Conservation (phyloP, 2,113 vertebrate genomes). For the Polypterus bichir region DNA sequence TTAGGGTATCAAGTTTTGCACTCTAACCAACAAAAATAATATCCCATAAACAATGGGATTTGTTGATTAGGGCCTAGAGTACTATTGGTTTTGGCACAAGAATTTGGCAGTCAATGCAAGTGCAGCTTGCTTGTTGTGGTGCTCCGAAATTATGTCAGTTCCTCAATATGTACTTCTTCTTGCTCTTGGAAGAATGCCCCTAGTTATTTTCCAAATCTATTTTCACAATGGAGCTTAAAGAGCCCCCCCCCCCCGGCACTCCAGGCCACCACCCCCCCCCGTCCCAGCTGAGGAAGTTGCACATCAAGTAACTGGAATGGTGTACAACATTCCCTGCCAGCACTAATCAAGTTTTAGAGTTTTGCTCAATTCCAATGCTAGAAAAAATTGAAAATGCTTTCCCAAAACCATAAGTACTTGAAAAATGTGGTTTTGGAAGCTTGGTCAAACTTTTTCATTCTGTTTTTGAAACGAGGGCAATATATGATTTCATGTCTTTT, state of each 20-base stretch:
- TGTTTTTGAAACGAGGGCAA: too few species aligned
- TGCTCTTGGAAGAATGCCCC: slow-evolving; percentile 55
- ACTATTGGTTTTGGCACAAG: slow-evolving; percentile 69
- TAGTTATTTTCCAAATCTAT: slow-evolving; percentile 57
- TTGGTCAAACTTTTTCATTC: too few species aligned
- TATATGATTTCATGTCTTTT: too few species aligned
- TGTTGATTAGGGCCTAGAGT: slow-evolving; percentile 79
- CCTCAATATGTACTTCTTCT: slow-evolving; percentile 64
- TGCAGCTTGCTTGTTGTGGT: slow-evolving; percentile 64
- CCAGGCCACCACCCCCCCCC: slow-evolving; percentile 12
- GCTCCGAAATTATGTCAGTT: slow-evolving; percentile 81
- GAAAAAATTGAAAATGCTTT: background rate
- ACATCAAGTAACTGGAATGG: slow-evolving; percentile 32
- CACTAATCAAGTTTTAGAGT: slow-evolving; percentile 1
- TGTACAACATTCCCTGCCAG: slow-evolving; percentile 25
- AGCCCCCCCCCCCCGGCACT: too few species aligned
- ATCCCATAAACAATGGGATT: slow-evolving; percentile 90
- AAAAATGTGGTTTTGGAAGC: too few species aligned
- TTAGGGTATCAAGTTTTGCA: slow-evolving; percentile 73
- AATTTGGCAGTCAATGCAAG: slow-evolving; percentile 43
- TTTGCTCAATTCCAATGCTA: background rate
- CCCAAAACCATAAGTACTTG: background rate
- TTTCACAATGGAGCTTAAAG: slow-evolving; percentile 59
- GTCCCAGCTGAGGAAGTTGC: slow-evolving; percentile 37
- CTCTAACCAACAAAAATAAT: slow-evolving; percentile 84